Evolutionary conservation across 2,113 vertebrate genomes (phyloP).

Genomic region (Ploceus nigricollis): DNA sequence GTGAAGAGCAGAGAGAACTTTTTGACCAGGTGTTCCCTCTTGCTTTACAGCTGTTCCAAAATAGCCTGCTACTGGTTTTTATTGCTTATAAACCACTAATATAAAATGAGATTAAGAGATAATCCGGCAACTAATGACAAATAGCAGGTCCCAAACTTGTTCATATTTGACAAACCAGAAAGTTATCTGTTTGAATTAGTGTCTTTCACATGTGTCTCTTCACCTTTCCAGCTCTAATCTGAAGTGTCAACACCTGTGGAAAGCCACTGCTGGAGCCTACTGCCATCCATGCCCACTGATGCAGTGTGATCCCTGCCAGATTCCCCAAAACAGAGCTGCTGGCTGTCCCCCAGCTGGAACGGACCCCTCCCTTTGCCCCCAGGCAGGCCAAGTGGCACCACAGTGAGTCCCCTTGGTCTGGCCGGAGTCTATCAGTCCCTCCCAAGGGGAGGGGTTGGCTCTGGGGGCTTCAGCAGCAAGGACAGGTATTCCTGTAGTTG

Average conservation of each 20-base stretch:
- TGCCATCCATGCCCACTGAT: not conserved
- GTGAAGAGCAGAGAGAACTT: not conserved
- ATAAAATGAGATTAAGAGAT: conserved; percentile 56
- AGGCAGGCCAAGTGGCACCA: not conserved
- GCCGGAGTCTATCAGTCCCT: not conserved
- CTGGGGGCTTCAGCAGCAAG: not conserved
- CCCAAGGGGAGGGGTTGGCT: not conserved
- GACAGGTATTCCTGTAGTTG: not conserved
- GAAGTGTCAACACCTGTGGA: conserved; percentile 34
- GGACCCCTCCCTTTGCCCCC: not conserved
- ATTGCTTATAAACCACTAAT: conserved; percentile 19
- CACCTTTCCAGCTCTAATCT: conserved; percentile 39
- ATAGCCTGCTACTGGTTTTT: not conserved
- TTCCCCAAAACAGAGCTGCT: not conserved
- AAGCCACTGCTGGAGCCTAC: not conserved
- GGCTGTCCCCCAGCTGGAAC: not conserved
- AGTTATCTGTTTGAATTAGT: conserved; percentile 42
- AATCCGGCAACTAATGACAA: conserved; percentile 56
- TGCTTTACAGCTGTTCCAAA: conserved; percentile 15
- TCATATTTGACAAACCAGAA: conserved; percentile 26
- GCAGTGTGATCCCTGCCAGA: not conserved
- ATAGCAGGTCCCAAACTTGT: not conserved
- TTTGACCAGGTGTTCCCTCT: conserved; percentile 3
- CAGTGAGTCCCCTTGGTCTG: not conserved
- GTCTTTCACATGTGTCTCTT: conserved; percentile 5